Base-by-base conservation (phyloP, 2,888 invertebrate species). In the Chalcosyrphus nemorum region DNA sequence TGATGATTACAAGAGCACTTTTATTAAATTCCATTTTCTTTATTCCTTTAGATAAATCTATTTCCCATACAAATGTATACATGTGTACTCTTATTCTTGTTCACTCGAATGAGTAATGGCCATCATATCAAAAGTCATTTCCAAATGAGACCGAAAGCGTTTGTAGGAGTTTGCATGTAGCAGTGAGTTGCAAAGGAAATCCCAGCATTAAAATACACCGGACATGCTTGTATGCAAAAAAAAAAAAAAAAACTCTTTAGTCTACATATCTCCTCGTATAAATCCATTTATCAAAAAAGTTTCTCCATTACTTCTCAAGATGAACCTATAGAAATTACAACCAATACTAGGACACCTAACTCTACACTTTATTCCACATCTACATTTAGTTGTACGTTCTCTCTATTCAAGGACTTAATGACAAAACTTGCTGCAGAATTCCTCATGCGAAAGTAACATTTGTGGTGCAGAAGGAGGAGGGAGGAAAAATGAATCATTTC, bases 271-370 rank as follows among this genome's bases (percentile, higher is more conserved):
- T 61, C 54, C 15, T 29, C 32, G 56, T 70, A 35, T 70, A 57
- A 57, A 75, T 75, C 56, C 75, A 81, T 81, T 81, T 70, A 81
- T 70, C 70, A 81, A 65, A 61, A n/a, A 66, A 81, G 35, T 54
- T 81, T 81, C 41, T 24, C 21, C 54, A 54, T 52, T 78, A 61
- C 61, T 38, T 74, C 59, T n/a, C 35, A n/a, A 57, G 68, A 74
- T 56, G 59, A 54, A 74, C 3, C 52, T 47, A 54, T 52, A 68
- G 61, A 61, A 35, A 68, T 76, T 68, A 68, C 59, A 21, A 50
- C 24, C 65, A 57, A 50, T 63, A 72, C 9, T 43, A n/a, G 17
- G 27, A 45, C 4, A 29, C 45, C 2, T n/a, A n/a, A n/a, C n/a
- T 59, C 15, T 7, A 41, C 19, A 29, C n/a, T 38, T 38, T 9